Evolutionary conservation across 2,888 invertebrate species (phyloP), one percentile per base, ranked within the genome.

Genomic region (Andrena hattorfiana): DNA sequence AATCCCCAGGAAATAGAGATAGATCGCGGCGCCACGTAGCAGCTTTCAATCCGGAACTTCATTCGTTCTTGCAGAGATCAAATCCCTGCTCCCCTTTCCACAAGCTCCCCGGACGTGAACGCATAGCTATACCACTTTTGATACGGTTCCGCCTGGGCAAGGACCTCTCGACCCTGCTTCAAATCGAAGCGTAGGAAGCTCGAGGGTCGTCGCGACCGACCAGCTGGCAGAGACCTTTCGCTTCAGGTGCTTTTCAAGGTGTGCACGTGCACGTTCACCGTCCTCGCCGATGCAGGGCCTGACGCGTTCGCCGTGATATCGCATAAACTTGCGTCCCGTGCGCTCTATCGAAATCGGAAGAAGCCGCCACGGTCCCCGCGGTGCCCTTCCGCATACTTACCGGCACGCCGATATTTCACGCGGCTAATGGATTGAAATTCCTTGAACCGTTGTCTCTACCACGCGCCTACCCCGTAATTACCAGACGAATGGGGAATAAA

Each of bases 111-210:
- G 75, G 81, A 74, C 64, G 76, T 60, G 77, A 48, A 77, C 81
- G 83, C 85, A 59, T 51, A 78, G 85, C 81, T 81, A 86, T 81
- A 81, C 85, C 86, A 89, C 85, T 90, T 91, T 90, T 87, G 87
- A 91, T 90, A 91, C 89, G 89, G 87, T 91, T 91, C 87, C 84
- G 85, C 85, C 85, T 87, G 87, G 88, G 73, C 85, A 83, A 86
- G 87, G 84, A 91, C 89, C 90, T 90, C 84, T 90, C 90, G 90
- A 90, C 91, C 91, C 89, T 89, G 81, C 77, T 69, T 85, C 70
- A 67, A 85, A 81, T 89, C 86, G 81, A 28, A 56, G 81, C 63
- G 68, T 68, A 70, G 59, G 60, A 42, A 66, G 77, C 81, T 77
- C 48, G 81, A 73, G 81, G 89, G 82, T 85, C 88, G 81, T 72